These are phyloP conservation scores for Mesocentrotus franciscanus DNA, from an alignment of 53 echinoderm and acorn worm genomes.

Conservation along the genomic window DNA sequence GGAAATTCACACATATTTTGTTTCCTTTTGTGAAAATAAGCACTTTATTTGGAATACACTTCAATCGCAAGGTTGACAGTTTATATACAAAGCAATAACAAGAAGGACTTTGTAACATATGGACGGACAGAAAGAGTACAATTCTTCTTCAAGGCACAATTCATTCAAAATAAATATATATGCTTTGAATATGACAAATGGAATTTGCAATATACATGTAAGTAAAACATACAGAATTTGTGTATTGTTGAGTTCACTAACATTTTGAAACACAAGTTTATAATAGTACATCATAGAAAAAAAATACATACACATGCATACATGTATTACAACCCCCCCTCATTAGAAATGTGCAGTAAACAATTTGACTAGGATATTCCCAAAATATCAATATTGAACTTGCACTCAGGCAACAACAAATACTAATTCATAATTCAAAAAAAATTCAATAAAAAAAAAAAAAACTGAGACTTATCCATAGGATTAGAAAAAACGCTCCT, in stretches of 20 bases:
- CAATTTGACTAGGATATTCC: background rate
- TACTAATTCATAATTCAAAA: background rate
- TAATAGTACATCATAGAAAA: background rate
- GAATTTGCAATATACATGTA: background rate
- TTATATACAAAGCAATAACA: background rate
- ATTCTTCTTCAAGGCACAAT: slow-evolving; percentile 29
- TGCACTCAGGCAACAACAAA: background rate
- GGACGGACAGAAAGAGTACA: slow-evolving; percentile 38
- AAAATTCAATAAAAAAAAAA: background rate
- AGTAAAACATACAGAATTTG: background rate
- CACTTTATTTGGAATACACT: slow-evolving; percentile 35
- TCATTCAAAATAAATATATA: slow-evolving; percentile 31
- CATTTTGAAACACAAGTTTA: background rate
- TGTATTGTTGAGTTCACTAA: background rate
- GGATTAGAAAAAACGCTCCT: background rate
- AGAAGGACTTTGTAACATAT: background rate
- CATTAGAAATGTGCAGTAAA: background rate
- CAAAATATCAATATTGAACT: background rate
- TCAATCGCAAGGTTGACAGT: slow-evolving; percentile 4
- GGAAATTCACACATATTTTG: background rate
- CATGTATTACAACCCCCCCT: background rate
- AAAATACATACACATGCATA: background rate
- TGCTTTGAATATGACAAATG: slow-evolving; percentile 3
- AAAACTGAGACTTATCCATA: background rate
- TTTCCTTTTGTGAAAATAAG: slow-evolving; percentile 36